phyloP scores from a whole-genome alignment of 2,888 invertebrate species.

The Xanthia icteritia region DNA sequence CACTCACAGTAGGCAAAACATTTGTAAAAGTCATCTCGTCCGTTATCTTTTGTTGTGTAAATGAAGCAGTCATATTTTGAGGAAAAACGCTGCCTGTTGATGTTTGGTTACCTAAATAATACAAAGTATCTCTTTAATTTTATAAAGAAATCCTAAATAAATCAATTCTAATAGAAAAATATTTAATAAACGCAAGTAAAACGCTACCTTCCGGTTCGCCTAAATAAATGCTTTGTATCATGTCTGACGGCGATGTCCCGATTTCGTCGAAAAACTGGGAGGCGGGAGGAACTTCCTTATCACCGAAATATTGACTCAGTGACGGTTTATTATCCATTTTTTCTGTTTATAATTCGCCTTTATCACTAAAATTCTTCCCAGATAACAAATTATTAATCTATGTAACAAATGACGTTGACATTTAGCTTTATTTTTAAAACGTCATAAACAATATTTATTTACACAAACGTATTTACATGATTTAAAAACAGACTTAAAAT shows the following conservation, averaged over 20 bases:
- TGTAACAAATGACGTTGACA: constrained; percentile 39
- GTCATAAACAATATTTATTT: too few species aligned
- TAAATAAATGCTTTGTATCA: constrained; percentile 87
- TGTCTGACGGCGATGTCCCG: constrained; percentile 86
- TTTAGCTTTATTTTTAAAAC: background rate
- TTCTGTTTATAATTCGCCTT: constrained; percentile 56
- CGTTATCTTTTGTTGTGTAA: constrained; percentile 73
- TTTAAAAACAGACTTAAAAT: too few species aligned
- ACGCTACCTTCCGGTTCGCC: constrained; percentile 82
- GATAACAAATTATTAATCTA: too few species aligned
- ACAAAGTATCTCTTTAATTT: constrained; percentile 9
- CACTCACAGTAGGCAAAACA: constrained; percentile 83
- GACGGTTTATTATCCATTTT: constrained; percentile 88
- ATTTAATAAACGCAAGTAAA: constrained; percentile 27
- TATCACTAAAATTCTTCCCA: constrained; percentile 38
- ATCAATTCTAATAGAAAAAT: constrained; percentile 22
- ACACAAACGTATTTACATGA: too few species aligned
- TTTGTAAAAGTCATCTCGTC: constrained; percentile 81
- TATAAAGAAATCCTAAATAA: background rate
- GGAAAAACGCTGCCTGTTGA: constrained; percentile 75
- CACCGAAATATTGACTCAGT: constrained; percentile 90
- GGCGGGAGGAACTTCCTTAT: constrained; percentile 83
- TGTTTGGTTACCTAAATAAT: constrained; percentile 70
- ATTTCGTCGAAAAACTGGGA: constrained; percentile 89
- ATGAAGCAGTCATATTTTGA: constrained; percentile 79